Conservation (phyloP, 2,113 vertebrate species). For the Notothenia coriiceps region DNA sequence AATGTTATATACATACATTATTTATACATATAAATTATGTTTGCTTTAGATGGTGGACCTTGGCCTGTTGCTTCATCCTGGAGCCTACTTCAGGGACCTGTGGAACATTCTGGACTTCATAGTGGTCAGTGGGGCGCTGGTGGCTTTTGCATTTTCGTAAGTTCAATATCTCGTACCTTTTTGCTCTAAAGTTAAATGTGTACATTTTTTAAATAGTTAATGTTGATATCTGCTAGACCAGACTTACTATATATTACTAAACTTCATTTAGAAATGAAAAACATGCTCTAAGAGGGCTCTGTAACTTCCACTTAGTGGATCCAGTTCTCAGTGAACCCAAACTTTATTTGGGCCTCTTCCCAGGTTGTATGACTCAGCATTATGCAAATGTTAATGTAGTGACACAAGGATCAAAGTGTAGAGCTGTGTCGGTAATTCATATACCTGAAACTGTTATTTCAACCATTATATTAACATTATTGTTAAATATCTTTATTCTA, state of each 20-base stretch:
- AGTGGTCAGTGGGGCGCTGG: slow-evolving; percentile 98
- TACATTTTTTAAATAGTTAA: background rate
- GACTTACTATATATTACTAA: background rate
- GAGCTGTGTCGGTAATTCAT: background rate
- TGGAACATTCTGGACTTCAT: slow-evolving; percentile 99
- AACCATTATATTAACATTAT: background rate
- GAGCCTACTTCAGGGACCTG: slow-evolving; percentile 84
- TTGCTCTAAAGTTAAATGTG: background rate
- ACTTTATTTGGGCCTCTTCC: background rate
- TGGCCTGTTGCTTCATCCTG: slow-evolving; percentile 84
- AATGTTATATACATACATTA: no score
- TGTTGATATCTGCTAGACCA: background rate
- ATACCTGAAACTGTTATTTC: background rate
- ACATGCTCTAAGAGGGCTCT: no score
- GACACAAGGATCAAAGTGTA: background rate
- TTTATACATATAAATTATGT: slow-evolving; percentile 5
- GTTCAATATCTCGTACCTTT: slow-evolving; percentile 69
- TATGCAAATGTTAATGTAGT: background rate
- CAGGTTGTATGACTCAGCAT: background rate
- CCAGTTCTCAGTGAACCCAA: background rate
- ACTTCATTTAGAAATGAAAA: background rate
- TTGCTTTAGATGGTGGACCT: slow-evolving; percentile 84
- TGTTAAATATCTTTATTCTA: background rate
- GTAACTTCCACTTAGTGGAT: no score
- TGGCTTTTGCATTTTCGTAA: slow-evolving; percentile 99